phyloP scores from a whole-genome alignment of 2,888 invertebrate genomes.

The Drosophila mayaguana region DNA sequence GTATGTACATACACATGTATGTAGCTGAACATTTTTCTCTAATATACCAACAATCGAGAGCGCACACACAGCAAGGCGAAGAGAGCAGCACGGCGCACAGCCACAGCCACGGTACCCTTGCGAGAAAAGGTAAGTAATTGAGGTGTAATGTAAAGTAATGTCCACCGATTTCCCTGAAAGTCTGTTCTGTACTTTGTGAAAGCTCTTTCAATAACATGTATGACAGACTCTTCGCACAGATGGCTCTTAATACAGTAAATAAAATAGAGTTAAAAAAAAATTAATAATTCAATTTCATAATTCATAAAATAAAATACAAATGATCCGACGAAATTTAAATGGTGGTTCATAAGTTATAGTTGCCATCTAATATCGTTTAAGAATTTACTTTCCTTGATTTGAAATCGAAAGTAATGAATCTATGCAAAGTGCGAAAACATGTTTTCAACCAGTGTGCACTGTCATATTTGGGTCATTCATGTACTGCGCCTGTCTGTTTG shows the following conservation, averaged over 20 bases:
- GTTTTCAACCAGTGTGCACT: constrained; percentile 59
- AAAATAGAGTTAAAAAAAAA: neutral
- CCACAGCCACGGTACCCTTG: constrained; percentile 61
- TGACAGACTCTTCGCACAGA: constrained; percentile 34
- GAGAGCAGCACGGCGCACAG: constrained; percentile 47
- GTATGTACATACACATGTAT: constrained; percentile 40
- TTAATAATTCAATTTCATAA: neutral
- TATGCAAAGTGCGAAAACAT: constrained; percentile 14
- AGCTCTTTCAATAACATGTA: constrained; percentile 39
- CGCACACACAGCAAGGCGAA: constrained; percentile 47
- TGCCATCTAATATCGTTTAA: neutral
- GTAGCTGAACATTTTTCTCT: constrained; percentile 74
- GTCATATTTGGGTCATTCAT: constrained; percentile 59
- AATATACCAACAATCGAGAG: constrained; percentile 77
- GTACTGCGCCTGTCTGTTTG: constrained; percentile 63
- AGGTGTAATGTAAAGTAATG: constrained; percentile 70
- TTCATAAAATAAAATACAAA: neutral
- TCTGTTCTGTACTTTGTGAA: constrained; percentile 43
- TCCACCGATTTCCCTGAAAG: constrained; percentile 53
- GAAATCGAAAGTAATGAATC: neutral
- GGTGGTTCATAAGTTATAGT: neutral
- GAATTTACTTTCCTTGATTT: neutral
- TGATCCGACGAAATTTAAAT: too few relatives aligned
- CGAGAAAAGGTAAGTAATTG: constrained; percentile 69
- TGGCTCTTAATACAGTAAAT: constrained; percentile 26